Conservation (phyloP, 1,140 invertebrate genomes). For the Macrobrachium nipponense region DNA sequence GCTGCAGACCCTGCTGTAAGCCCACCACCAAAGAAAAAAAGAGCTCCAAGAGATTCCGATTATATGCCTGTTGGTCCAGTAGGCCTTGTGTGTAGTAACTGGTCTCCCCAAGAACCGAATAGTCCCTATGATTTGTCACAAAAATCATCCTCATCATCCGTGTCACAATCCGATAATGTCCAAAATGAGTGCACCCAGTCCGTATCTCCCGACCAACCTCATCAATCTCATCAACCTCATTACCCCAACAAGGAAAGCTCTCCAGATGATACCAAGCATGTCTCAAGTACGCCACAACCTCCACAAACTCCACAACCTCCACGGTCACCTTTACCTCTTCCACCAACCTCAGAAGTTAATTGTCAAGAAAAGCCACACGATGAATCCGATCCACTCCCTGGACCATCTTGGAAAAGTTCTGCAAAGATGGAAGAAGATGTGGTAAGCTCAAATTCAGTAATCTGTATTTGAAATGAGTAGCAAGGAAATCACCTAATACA, state of each 20-base stretch:
- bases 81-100: conserved; percentile 55
- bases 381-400: conserved; percentile 56
- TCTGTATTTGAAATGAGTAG: too few relatives aligned
- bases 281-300: conserved; percentile 60
- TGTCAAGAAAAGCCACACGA: conserved; percentile 55
- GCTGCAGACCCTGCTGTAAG: conserved; percentile 59
- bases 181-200: conserved; percentile 56
- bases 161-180: conserved; percentile 61
- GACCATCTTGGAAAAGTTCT: conserved; percentile 55
- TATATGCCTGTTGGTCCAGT: conserved; percentile 52
- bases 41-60: conserved; percentile 40
- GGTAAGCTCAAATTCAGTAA: conserved; percentile 12
- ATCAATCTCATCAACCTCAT: not conserved
- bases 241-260: conserved; percentile 58
- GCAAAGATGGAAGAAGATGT: conserved; percentile 49
- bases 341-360: conserved; percentile 35
- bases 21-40: conserved; percentile 60
- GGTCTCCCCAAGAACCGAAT: conserved; percentile 61
- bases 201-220: conserved; percentile 52
- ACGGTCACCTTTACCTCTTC: conserved; percentile 35
- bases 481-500: too few relatives aligned
- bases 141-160: conserved; percentile 61
- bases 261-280: conserved; percentile 46
- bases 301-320: conserved; percentile 54
- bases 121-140: conserved; percentile 63